These are phyloP conservation scores for Oxyscelio sp. DNA, from an alignment of 2,888 invertebrate genomes.

Conservation along the genomic window DNA sequence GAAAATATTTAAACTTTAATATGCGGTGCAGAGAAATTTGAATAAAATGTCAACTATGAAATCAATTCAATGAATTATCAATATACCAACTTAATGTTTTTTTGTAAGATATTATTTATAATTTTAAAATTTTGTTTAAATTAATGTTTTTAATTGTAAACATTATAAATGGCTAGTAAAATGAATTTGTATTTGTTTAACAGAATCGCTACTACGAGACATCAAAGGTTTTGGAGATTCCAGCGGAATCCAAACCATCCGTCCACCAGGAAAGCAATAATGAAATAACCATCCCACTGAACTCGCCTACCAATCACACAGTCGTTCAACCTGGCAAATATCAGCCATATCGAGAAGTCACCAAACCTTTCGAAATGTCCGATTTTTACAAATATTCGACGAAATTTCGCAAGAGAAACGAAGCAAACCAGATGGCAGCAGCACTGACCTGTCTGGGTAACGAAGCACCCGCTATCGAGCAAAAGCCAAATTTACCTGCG, in stretches of 20 bases:
- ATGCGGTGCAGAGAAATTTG: background rate
- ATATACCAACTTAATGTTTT: too few relatives aligned
- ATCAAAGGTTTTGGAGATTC: constrained; percentile 89
- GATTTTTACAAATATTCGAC: constrained; percentile 99
- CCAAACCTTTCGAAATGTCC: constrained; percentile 99
- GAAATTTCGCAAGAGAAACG: constrained; percentile 93
- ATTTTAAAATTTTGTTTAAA: too few relatives aligned
- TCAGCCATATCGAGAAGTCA: constrained; percentile 97
- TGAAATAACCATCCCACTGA: constrained; percentile 88
- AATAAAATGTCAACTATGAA: constrained; percentile 5
- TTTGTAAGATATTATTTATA: too few relatives aligned
- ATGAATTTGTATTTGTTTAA: too few relatives aligned
- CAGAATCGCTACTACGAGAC: constrained; percentile 85
- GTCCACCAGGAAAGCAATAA: constrained; percentile 78
- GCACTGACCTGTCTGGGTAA: constrained; percentile 62
- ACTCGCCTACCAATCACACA: constrained; percentile 95
- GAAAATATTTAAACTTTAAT: constrained; percentile 36
- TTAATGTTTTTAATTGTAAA: too few relatives aligned
- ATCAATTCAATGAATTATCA: too few relatives aligned
- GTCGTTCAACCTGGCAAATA: constrained; percentile 96
- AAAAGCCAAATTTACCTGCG: constrained; percentile 42
- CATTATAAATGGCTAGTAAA: too few relatives aligned
- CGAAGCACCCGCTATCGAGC: constrained; percentile 33
- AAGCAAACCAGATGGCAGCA: constrained; percentile 77
- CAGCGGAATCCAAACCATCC: constrained; percentile 90